Conservation (phyloP, 1,140 invertebrate species). For the Aphis craccivora region DNA sequence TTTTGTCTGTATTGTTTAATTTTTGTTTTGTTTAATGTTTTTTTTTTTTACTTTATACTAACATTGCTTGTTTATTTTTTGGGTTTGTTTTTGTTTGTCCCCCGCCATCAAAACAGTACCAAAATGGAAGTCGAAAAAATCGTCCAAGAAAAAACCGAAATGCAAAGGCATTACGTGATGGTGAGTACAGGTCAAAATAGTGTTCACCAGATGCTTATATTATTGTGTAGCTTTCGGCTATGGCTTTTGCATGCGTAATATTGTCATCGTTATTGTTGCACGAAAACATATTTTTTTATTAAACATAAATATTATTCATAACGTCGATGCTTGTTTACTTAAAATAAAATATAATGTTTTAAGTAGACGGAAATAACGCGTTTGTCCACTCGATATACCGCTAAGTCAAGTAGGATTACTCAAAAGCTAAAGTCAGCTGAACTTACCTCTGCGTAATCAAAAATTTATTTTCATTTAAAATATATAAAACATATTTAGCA, state of each 20-base stretch:
- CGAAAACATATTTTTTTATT: neutral
- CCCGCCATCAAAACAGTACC: conserved; percentile 68
- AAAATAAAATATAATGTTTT: neutral
- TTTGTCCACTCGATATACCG: conserved; percentile 21
- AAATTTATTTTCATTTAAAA: neutral
- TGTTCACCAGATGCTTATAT: conserved; percentile 16
- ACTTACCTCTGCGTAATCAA: neutral
- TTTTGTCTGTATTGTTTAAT: conserved; percentile 41
- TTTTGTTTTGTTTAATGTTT: conserved; percentile 59
- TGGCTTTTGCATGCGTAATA: conserved; percentile 40
- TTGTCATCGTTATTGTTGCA: conserved; percentile 63
- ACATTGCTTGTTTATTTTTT: conserved; percentile 58
- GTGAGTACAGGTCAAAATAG: conserved; percentile 70
- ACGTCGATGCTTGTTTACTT: neutral
- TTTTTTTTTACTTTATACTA: conserved; percentile 59
- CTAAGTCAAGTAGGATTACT: neutral
- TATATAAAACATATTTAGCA: neutral
- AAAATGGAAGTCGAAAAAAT: conserved; percentile 95
- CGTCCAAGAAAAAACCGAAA: conserved; percentile 97
- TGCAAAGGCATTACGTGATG: conserved; percentile 98
- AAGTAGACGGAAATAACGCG: neutral
- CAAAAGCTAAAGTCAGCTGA: neutral
- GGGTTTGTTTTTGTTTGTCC: conserved; percentile 60
- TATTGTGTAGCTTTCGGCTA: conserved; percentile 4
- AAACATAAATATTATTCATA: neutral